Percentiles rank a stretch among this genome's conserved stretches.
phyloP scores from a whole-genome alignment of 30 jellyfish, hydroid and myxozoan genomes.

The Hydractinia echinata region DNA sequence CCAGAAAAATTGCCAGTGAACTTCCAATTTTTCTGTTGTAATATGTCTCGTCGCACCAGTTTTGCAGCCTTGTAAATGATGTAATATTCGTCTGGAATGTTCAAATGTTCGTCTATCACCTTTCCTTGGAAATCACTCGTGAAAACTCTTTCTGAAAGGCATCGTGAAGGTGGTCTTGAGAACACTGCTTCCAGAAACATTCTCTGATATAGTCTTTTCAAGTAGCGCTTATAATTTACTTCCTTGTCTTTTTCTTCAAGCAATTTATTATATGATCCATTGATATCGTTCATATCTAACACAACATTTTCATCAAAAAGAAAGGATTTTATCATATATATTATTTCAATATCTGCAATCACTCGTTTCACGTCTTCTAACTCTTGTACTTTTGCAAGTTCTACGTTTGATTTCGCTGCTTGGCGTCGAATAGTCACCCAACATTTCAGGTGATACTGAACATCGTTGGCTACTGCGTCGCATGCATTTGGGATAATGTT shows the following conservation, averaged over 20 bases:
- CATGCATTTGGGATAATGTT: constrained; percentile 12
- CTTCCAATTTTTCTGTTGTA: background rate
- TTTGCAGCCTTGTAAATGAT: constrained; percentile 37
- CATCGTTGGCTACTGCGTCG: constrained; percentile 20
- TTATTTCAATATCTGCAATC: constrained; percentile 16
- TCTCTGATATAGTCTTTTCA: background rate
- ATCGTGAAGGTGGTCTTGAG: constrained; percentile 12
- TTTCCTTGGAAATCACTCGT: constrained; percentile 12
- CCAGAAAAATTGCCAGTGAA: too few species aligned
- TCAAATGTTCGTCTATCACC: background rate
- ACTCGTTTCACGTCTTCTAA: constrained; percentile 7
- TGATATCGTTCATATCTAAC: constrained; percentile 20
- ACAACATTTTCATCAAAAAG: background rate
- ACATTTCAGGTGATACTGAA: background rate
- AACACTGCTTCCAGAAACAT: background rate
- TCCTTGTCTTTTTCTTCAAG: constrained; percentile 9
- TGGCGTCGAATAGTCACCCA: background rate
- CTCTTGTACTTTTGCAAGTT: constrained; percentile 11
- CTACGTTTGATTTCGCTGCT: background rate
- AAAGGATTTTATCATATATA: constrained; percentile 8
- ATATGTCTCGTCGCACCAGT: constrained; percentile 22
- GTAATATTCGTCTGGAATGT: constrained; percentile 5
- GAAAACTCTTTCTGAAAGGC: constrained; percentile 14
- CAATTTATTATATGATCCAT: constrained; percentile 1
- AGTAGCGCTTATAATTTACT: constrained; percentile 25